Evolutionary conservation across 2,888 invertebrate genomes (phyloP), one percentile per base, ranked within the genome.

Genomic region (Platycnemis pennipes): DNA sequence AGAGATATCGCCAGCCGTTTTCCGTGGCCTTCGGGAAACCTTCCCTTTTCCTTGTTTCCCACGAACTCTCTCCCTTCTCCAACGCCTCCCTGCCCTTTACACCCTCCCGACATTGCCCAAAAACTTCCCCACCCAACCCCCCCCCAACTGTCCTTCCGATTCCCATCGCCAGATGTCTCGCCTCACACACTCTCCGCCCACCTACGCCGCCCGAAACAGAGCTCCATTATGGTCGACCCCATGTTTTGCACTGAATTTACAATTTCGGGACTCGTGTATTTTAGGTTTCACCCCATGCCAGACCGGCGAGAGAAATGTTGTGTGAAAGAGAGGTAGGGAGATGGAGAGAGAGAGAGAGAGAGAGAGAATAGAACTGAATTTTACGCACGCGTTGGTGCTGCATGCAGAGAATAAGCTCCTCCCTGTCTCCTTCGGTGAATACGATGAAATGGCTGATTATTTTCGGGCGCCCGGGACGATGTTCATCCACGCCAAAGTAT

Each of bases 201-300:
- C n/a, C 77, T 13, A 8, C 13, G 37, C 77, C 8, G 37, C 63
- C 22, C 63, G 26, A 63, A 77, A 31, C 77, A 77, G 77, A 77
- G 37, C 77, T 77, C 77, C 77, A 77, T 77, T 77, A 77, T 37
- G 77, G 77, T 87, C 87, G 46, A 7, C 46, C 87, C 44, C 26
- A n/a, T 87, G 87, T 46, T 87, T 87, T 46, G 87, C 87, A 46
- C 87, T 87, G 45, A 87, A 46, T 46, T 45, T 87, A 87, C 87
- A 87, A n/a, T 87, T 87, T 46, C 8, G 45, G 46, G 87, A 87
- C 46, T n/a, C 87, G 44, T 45, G 45, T 44, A 87, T 26, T 45
- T 22, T 3, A 45, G 37, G 77, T 11, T 26, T n/a, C n/a, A n/a
- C n/a, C n/a, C n/a, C n/a, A n/a, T n/a, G n/a, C n/a, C n/a, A n/a